Conservation (phyloP, 2,797 vertebrate species). For the Alauda arvensis region DNA sequence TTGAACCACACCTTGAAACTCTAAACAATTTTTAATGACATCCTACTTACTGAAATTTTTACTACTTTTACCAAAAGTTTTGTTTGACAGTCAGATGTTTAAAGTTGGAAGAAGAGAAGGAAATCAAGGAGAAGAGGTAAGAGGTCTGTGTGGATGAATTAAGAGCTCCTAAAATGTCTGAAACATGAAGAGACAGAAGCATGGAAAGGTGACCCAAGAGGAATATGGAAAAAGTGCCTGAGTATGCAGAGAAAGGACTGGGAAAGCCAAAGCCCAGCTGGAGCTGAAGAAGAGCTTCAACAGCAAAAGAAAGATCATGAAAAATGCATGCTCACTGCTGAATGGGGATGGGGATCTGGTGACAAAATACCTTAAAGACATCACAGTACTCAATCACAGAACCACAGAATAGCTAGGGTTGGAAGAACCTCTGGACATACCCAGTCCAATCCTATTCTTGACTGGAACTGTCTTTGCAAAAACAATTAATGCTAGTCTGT, state of each 20-base stretch:
- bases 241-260: neutral
- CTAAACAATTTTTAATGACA: neutral
- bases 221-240: neutral
- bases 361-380: neutral
- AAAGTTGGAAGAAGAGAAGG: neutral
- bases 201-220: neutral
- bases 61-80: neutral
- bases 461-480: neutral
- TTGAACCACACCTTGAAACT: neutral
- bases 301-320: neutral
- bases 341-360: neutral
- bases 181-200: neutral
- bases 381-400: neutral
- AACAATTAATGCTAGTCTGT: neutral
- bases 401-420: neutral
- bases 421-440: neutral
- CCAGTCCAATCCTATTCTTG: neutral
- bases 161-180: neutral
- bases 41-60: neutral
- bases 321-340: neutral
- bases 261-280: neutral
- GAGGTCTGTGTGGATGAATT: neutral
- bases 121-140: neutral
- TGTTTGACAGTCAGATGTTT: neutral
- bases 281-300: neutral